Base-by-base conservation (phyloP, 2,113 vertebrate genomes). In the Apistogramma diplotaenia region DNA sequence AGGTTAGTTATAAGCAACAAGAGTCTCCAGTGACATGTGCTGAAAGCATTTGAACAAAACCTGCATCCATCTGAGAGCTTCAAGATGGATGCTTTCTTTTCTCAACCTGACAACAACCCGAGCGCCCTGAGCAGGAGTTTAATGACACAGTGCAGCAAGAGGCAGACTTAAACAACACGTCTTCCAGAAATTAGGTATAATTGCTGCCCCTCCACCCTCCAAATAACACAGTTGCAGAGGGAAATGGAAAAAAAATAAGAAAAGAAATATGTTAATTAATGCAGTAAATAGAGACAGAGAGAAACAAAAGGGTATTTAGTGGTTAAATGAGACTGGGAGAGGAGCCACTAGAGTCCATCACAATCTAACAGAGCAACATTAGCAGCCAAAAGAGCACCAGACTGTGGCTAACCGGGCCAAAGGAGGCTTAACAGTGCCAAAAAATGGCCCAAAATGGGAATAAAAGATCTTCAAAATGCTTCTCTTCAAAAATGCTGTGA, bases 321-420 rank as follows among this genome's bases (percentile, higher is more conserved):
- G 76, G 65, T 59, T 79, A 60, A 81, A 73, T 35, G 62, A 74
- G 76, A 35, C 82, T 23, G 54, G 74, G 85, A 81, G 59, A 23
- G 2, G 60, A 62, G 78, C 78, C 82, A 85, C 54, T n/a, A 8
- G 73, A 75, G 46, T 67, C 55, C 70, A 19, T 61, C 55, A 54
- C 61, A 33, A 83, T 65, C 31, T 23, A 31, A 29, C 67, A 53
- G 76, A 78, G 78, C 79, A 46, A 35, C 76, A 37, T 40, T 49
- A 21, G 53, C 67, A 77, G 67, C 54, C 59, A 25, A 35, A 27
- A 56, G 60, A 59, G 74, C 58, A 61, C 61, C 79, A 88, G 72
- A 76, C 56, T 18, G n/a, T 5, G 25, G 2, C 8, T 29, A 6
- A 58, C 12, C 1, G 8, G 25, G 18, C 76, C 73, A 70, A 29